Evolutionary conservation across 1,140 invertebrate species (phyloP), one percentile per base, ranked within the genome.

Genomic region (Ylistrum balloti): DNA sequence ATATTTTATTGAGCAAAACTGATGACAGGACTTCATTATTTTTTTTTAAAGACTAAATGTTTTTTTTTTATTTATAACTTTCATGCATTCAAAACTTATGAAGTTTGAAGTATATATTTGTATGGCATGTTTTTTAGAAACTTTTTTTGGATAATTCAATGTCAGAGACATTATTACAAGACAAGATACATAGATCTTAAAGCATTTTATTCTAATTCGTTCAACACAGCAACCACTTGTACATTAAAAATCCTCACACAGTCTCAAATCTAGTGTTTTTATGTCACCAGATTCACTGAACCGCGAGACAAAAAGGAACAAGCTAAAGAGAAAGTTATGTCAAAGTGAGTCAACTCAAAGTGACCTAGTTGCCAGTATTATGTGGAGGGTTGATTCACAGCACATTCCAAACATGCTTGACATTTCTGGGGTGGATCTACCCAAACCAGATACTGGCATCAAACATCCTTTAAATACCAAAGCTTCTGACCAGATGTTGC

Each of bases 371-470:
- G 17, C 35, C 13, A 9, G 17, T 45, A 45, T 38, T 5, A 28
- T 22, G 22, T n/a, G 56, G 56, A 74, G 56, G 56, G 56, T 5
- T 74, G 56, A 74, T 9, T 74, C 56, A 74, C 22, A 11, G 9
- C 22, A 28, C 22, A 74, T 74, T 74, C 56, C 56, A n/a, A 74
- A 74, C 56, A 74, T 74, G 28, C 5, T 28, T 28, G 22, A 74
- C 22, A 74, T 74, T 74, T n/a, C 56, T 74, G 20, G 41, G 56
- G 56, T 74, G 56, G 56, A 74, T 74, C 56, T 74, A 74, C n/a
- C 56, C 9, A 45, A 17, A 17, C 41, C 41, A 74, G 56, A 28
- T n/a, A 74, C 22, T 0, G 11, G n/a, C n/a, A n/a, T 74, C 56
- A 28, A 74, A n/a, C 56, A 74, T 5, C 56, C 56, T n/a, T 11